Evolutionary conservation across 1,140 invertebrate genomes (phyloP).

Genomic region (Drosophila orena): DNA sequence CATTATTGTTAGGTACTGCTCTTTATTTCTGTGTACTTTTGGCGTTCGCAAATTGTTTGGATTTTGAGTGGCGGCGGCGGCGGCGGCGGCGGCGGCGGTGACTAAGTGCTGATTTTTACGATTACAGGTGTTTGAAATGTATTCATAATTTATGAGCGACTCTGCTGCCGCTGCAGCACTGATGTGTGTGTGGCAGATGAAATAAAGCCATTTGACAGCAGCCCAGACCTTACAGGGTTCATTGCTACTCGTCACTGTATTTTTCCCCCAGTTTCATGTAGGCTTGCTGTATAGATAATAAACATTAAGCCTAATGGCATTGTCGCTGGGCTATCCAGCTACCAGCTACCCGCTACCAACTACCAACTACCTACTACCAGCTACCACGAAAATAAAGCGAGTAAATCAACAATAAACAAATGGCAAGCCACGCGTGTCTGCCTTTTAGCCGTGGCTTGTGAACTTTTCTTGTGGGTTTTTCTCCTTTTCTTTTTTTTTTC

Average conservation of each 20-base stretch:
- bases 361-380: no score
- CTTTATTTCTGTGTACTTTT: slow-evolving; percentile 27
- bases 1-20: slow-evolving; percentile 19
- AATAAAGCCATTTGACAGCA: slow-evolving; percentile 42
- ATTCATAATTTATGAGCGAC: slow-evolving; percentile 65
- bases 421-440: slow-evolving; percentile 67
- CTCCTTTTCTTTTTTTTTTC: neutral
- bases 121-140: slow-evolving; percentile 58
- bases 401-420: slow-evolving; percentile 49
- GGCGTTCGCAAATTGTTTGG: slow-evolving; percentile 7
- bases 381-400: slow-evolving; percentile 17
- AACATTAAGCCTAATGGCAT: slow-evolving; percentile 74
- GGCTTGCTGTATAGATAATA: slow-evolving; percentile 70
- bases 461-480: slow-evolving; percentile 50
- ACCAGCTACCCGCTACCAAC: slow-evolving; percentile 10
- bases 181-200: slow-evolving; percentile 38
- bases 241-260: slow-evolving; percentile 75
- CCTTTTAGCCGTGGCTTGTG: slow-evolving; percentile 73
- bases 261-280: slow-evolving; percentile 45
- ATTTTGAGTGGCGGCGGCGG: slow-evolving; percentile 7
- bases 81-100: slow-evolving; percentile 6
- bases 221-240: slow-evolving; percentile 77
- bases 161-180: slow-evolving; percentile 18
- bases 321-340: slow-evolving; percentile 50
- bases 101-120: slow-evolving; percentile 34